Conservation (phyloP, 2,797 vertebrate genomes). For the Vespertilio murinus region DNA sequence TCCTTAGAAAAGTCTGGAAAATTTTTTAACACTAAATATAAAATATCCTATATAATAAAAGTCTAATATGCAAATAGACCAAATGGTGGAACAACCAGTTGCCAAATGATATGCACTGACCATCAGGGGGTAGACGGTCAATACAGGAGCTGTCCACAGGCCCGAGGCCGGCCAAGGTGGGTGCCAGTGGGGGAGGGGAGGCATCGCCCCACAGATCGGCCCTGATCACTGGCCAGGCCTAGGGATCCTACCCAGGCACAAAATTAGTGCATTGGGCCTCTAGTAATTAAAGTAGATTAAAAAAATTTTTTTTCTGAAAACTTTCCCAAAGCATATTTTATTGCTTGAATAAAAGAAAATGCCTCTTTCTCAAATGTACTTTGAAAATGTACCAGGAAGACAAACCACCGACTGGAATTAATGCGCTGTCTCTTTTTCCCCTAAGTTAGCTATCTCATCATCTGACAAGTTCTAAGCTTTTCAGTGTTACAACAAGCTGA, state of each 20-base stretch:
- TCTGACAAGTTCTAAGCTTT: neutral
- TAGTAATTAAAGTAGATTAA: neutral
- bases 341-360: neutral
- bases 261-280: too few species aligned
- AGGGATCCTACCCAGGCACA: too few species aligned
- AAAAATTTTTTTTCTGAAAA: neutral
- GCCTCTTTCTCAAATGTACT: neutral
- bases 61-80: too few species aligned
- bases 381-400: conserved; percentile 39
- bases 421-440: neutral
- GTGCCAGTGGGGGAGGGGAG: too few species aligned
- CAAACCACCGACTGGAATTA: neutral
- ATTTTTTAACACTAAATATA: neutral
- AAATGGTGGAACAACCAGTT: too few species aligned
- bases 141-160: too few species aligned
- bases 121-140: too few species aligned
- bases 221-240: too few species aligned
- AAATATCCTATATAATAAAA: neutral
- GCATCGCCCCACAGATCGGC: too few species aligned
- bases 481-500: neutral
- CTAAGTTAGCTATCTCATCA: neutral
- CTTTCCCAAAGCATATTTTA: neutral
- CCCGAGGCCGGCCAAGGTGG: too few species aligned
- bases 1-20: neutral
- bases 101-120: too few species aligned